phyloP scores from a whole-genome alignment of 2,113 vertebrate species.

The Trinectes maculatus region DNA sequence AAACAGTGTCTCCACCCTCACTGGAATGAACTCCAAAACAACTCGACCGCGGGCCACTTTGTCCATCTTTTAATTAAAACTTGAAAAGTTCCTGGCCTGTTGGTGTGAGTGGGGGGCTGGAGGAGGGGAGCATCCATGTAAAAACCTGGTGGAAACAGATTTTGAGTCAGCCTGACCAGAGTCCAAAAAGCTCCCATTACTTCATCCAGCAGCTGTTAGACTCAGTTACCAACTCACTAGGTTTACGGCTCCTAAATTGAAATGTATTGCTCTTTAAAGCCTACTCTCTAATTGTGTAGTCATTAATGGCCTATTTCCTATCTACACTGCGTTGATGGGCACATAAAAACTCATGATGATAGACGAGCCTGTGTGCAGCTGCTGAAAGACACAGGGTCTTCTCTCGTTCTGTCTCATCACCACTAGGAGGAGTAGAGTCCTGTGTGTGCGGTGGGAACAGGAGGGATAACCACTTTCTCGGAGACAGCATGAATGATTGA shows the following conservation, averaged over 20 bases:
- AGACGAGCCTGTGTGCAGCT: constrained; percentile 77
- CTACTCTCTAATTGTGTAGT: constrained; percentile 89
- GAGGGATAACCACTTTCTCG: constrained; percentile 9
- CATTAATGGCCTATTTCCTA: constrained; percentile 86
- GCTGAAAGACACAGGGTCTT: constrained; percentile 12
- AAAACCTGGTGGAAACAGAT: constrained; percentile 60
- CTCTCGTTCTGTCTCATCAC: constrained; percentile 15
- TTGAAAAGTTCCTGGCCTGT: constrained; percentile 47
- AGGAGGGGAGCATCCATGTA: constrained; percentile 26
- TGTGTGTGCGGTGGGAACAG: background rate
- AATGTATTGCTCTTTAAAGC: constrained; percentile 85
- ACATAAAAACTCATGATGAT: constrained; percentile 84
- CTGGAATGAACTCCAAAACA: constrained; percentile 56
- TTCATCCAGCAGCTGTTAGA: constrained; percentile 92
- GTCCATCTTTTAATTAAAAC: constrained; percentile 58
- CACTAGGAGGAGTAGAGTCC: constrained; percentile 72
- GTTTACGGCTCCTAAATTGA: constrained; percentile 97
- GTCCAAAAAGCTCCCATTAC: constrained; percentile 92
- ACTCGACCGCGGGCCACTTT: constrained; percentile 29
- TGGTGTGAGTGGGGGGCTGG: constrained; percentile 42
- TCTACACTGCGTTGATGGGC: constrained; percentile 82
- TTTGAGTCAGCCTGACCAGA: constrained; percentile 76
- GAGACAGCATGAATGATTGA: constrained; percentile 64
- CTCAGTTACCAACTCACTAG: constrained; percentile 95
- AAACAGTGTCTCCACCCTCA: constrained; percentile 38